These are phyloP conservation scores for Caenorhabditis remanei DNA, from an alignment of 1,140 invertebrate species.

Conservation along the genomic window DNA sequence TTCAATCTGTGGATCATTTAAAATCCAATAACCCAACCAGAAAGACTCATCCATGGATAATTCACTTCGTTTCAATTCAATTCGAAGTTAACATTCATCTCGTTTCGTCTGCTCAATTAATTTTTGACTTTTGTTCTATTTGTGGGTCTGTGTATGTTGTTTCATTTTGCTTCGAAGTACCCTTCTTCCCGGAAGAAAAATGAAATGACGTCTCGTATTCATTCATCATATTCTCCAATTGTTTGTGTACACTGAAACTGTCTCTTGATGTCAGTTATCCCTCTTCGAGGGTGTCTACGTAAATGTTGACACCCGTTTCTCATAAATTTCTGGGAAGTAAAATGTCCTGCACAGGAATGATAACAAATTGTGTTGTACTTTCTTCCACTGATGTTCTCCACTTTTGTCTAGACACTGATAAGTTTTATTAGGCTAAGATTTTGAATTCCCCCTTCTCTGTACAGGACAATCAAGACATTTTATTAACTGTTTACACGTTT, in stretches of 20 bases:
- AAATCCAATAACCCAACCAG: neutral
- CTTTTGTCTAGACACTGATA: too few species aligned
- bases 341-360: too few species aligned
- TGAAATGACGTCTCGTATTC: neutral
- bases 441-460: too few species aligned
- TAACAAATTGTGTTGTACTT: too few species aligned
- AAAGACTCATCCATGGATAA: neutral
- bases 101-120: neutral
- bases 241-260: neutral
- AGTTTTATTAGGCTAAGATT: too few species aligned
- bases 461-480: neutral
- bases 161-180: neutral
- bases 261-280: neutral
- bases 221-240: neutral
- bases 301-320: neutral
- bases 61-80: neutral
- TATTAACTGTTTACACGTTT: conserved; percentile 20
- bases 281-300: neutral
- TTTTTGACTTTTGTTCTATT: neutral
- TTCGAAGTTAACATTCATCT: neutral
- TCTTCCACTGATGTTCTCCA: too few species aligned
- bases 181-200: neutral
- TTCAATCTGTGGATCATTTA: neutral
- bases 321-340: neutral
- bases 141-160: neutral